Conservation (phyloP, 2,797 vertebrate species). For the Synanceia verrucosa region DNA sequence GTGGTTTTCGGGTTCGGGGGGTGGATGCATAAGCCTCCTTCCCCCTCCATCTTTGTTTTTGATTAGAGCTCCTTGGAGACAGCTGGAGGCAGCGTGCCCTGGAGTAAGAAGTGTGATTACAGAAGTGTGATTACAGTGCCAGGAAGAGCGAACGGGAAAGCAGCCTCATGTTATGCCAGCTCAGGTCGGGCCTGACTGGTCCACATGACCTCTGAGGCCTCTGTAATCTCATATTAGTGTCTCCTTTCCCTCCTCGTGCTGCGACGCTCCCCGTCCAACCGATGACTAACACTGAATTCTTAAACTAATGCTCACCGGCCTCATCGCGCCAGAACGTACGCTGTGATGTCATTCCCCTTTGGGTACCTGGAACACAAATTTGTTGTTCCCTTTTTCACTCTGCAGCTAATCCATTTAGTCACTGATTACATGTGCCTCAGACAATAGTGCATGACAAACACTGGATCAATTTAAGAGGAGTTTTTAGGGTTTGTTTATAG, state of each 20-base stretch:
- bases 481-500: neutral
- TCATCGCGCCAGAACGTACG: neutral
- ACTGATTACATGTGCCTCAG: constrained; percentile 44
- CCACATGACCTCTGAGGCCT: constrained; percentile 13
- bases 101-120: constrained; percentile 25
- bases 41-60: constrained; percentile 48
- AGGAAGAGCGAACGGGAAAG: neutral
- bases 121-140: constrained; percentile 22
- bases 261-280: constrained; percentile 34
- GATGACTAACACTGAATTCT: constrained; percentile 48
- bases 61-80: constrained; percentile 54
- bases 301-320: constrained; percentile 23
- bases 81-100: neutral
- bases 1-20: neutral
- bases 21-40: neutral
- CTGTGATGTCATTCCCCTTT: constrained; percentile 37
- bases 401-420: constrained; percentile 43
- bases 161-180: constrained; percentile 10
- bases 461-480: constrained; percentile 5
- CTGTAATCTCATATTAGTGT: constrained; percentile 23
- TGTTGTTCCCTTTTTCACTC: constrained; percentile 30
- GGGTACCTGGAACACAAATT: constrained; percentile 25
- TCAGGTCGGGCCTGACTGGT: constrained; percentile 8
- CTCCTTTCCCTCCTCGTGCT: neutral
- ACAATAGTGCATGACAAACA: constrained; percentile 49